Conservation (phyloP, 35 echinoderm and acorn worm species). For the Holothuria glaberrima region DNA sequence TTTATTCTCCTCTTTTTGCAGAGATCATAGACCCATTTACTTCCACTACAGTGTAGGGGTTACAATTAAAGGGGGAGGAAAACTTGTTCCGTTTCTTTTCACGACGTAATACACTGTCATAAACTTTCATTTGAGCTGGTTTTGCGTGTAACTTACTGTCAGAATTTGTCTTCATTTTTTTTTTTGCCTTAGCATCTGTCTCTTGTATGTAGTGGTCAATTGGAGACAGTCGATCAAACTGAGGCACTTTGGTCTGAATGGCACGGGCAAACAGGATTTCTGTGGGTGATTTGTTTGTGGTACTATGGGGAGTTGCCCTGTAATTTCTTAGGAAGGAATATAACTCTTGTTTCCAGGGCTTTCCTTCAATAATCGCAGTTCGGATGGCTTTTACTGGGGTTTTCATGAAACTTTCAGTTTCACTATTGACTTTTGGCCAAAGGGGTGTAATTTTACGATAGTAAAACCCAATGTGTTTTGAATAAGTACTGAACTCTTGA, state of each 20-base stretch:
- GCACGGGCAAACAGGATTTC: conserved; percentile 10
- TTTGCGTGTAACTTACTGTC: too few species aligned
- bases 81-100: conserved; percentile 27
- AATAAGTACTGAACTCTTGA: conserved; percentile 37
- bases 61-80: neutral
- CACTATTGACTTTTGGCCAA: conserved; percentile 86
- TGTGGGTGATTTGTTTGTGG: conserved; percentile 58
- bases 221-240: neutral
- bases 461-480: too few species aligned
- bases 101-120: conserved; percentile 7
- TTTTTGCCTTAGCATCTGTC: conserved; percentile 14
- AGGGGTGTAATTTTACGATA: conserved; percentile 76
- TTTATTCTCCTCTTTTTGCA: neutral
- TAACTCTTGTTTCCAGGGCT: too few species aligned
- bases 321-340: too few species aligned
- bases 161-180: neutral
- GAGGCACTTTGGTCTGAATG: neutral
- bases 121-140: neutral
- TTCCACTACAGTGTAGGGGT: neutral
- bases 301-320: too few species aligned
- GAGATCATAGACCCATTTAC: conserved; percentile 19
- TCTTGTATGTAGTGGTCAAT: neutral
- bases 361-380: too few species aligned
- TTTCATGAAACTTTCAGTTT: conserved; percentile 82
- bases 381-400: too few species aligned